A percentile compares a stretch with the other conserved stretches of the same genome.
Evolutionary conservation across 2,888 invertebrate species (phyloP).

Genomic region (Augiades crinisus): DNA sequence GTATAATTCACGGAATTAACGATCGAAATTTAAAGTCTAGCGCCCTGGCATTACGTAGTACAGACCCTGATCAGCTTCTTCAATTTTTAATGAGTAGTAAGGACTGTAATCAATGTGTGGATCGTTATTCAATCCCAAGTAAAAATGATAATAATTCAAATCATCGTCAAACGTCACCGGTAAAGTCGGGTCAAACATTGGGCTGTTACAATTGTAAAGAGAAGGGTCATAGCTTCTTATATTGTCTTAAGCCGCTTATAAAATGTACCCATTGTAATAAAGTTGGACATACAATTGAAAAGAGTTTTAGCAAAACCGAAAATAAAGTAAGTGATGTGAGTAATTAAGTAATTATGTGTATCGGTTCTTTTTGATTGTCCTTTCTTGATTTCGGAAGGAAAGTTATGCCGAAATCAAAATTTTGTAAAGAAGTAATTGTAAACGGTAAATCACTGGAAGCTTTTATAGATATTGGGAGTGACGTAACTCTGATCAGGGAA

Average conservation of each 20-base stretch:
- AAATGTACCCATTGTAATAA: background rate
- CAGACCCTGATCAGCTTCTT: background rate
- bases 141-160: background rate
- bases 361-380: too few relatives aligned
- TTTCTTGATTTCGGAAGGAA: too few relatives aligned
- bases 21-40: background rate
- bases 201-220: background rate
- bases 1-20: background rate
- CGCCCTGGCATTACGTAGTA: background rate
- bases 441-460: background rate
- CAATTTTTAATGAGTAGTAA: conserved; percentile 5
- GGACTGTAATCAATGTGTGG: background rate
- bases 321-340: background rate
- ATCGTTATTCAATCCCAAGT: background rate
- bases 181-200: background rate
- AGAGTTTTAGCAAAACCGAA: background rate
- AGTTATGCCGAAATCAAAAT: background rate
- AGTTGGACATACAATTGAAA: background rate
- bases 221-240: background rate
- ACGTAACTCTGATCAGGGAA: background rate
- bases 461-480: conserved; percentile 4
- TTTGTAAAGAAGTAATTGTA: background rate
- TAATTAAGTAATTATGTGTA: background rate
- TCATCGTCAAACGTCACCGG: too few relatives aligned
- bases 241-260: background rate